phyloP scores from a whole-genome alignment of 1,140 invertebrate genomes.

The Sycophaga agraensis region DNA sequence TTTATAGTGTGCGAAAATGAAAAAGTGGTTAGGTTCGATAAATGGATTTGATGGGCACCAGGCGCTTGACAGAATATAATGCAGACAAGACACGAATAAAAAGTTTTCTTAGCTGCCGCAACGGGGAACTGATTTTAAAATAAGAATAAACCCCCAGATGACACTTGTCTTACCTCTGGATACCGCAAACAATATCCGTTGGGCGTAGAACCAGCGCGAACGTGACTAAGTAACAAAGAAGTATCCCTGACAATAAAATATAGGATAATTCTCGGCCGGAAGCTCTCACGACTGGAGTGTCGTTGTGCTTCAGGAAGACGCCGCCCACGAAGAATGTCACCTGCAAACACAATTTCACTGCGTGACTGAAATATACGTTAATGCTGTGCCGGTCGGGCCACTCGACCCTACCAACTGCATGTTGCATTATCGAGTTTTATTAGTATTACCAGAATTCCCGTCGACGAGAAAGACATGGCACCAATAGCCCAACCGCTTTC shows the following conservation, averaged over 20 bases:
- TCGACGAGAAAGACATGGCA: slow-evolving; percentile 78
- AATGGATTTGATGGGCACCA: too few relatives aligned
- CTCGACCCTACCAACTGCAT: too few relatives aligned
- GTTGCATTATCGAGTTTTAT: too few relatives aligned
- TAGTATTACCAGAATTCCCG: slow-evolving; percentile 77
- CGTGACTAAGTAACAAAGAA: slow-evolving; percentile 87
- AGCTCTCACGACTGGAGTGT: slow-evolving; percentile 87
- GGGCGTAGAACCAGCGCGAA: slow-evolving; percentile 80
- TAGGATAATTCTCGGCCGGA: slow-evolving; percentile 87
- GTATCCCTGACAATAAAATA: slow-evolving; percentile 82
- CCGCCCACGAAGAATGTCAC: slow-evolving; percentile 61
- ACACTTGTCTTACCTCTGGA: slow-evolving; percentile 72
- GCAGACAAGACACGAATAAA: background rate
- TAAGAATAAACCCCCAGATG: too few relatives aligned
- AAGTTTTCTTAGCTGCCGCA: background rate
- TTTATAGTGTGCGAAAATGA: too few relatives aligned
- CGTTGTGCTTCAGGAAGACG: slow-evolving; percentile 75
- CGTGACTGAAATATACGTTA: background rate
- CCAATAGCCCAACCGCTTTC: slow-evolving; percentile 86
- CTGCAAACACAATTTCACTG: slow-evolving; percentile 39
- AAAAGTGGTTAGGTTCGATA: too few relatives aligned
- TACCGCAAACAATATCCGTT: slow-evolving; percentile 72
- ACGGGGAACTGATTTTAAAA: background rate
- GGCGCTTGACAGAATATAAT: too few relatives aligned
- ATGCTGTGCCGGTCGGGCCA: too few relatives aligned